Evolutionary conservation across 30 jellyfish, hydroid and myxozoan genomes (phyloP), one percentile per base, ranked within the genome.

Genomic region (Pelagia noctiluca): DNA sequence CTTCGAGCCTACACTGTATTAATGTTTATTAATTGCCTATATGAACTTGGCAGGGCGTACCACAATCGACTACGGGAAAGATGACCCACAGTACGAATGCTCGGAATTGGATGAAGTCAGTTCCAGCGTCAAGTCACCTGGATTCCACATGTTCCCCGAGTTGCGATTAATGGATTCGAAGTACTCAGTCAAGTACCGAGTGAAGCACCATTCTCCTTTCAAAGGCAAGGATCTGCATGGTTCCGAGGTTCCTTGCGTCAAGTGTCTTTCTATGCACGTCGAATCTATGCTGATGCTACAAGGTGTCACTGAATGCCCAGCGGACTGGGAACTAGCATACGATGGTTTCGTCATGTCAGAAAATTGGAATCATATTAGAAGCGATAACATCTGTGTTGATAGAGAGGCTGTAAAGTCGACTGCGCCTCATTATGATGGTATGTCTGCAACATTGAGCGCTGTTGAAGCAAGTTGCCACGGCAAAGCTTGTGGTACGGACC

Each of bases 361-460:
- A 35, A 88, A 88, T 53, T 88, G 97, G 97, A 88, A 88, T 63
- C 97, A 88, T 63, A 37, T 88, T 24, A 49, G 87, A 35, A 79
- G 89, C 26, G 97, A 88, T 49, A 79, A 88, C 63, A 72, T 88
- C 37, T 88, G 97, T 38, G 97, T 88, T 24, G 97, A 88, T 38
- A 50, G 36, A 37, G 73, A 80, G 47, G 97, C 97, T 16, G 93
- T 79, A 66, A 70, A 70, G 65, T 50, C 67, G 23, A 71, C 52
- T n/a, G 90, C 83, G 25, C 86, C 84, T 2, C 48, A 68, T 7
- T 71, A 46, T 31, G 89, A 71, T 48, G 89, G 88, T 11, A 79
- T 42, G 32, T 29, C 76, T 12, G 65, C 97, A 30, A 80, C 89
- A 11, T 25, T 88, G 28, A 78, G 82, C n/a, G 86, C 97, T 13